Evolutionary conservation across 2,113 vertebrate species (phyloP).

Genomic region (Hippocampus abdominalis): DNA sequence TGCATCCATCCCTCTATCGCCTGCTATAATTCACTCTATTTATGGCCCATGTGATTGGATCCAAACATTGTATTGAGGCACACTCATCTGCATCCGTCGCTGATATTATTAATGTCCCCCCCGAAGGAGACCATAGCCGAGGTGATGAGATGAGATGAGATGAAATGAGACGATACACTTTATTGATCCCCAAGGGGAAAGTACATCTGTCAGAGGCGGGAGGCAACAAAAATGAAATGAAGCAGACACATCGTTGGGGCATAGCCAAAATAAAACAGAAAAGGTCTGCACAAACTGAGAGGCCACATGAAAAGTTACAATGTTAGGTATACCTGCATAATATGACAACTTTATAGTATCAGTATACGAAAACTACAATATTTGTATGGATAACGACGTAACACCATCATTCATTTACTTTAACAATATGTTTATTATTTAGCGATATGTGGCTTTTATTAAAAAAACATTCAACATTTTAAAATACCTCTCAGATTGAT

Average conservation of each 20-base stretch:
- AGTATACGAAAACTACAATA: not conserved
- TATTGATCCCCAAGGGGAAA: constrained; percentile 61
- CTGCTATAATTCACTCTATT: constrained; percentile 7
- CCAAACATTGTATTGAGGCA: constrained; percentile 47
- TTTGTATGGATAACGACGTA: not conserved
- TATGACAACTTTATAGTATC: not conserved
- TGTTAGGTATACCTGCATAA: constrained; percentile 2
- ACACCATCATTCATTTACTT: not conserved
- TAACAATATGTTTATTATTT: not conserved
- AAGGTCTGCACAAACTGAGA: constrained; percentile 10
- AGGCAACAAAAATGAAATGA: constrained; percentile 37
- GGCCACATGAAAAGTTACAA: constrained; percentile 11
- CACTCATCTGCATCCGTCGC: constrained; percentile 47
- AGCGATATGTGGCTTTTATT: too few species aligned
- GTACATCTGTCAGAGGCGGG: constrained; percentile 49
- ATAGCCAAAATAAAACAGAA: constrained; percentile 28
- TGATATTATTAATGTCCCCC: constrained; percentile 54
- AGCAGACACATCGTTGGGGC: constrained; percentile 35
- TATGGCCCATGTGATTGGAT: constrained; percentile 34
- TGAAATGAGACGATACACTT: constrained; percentile 57
- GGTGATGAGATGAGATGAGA: constrained; percentile 55
- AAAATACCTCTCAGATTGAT: not conserved
- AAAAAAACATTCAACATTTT: not conserved
- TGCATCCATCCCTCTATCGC: constrained; percentile 15
- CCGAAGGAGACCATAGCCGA: constrained; percentile 41